Conservation (phyloP, 2,797 vertebrate genomes). For the Peromyscus aztecus region DNA sequence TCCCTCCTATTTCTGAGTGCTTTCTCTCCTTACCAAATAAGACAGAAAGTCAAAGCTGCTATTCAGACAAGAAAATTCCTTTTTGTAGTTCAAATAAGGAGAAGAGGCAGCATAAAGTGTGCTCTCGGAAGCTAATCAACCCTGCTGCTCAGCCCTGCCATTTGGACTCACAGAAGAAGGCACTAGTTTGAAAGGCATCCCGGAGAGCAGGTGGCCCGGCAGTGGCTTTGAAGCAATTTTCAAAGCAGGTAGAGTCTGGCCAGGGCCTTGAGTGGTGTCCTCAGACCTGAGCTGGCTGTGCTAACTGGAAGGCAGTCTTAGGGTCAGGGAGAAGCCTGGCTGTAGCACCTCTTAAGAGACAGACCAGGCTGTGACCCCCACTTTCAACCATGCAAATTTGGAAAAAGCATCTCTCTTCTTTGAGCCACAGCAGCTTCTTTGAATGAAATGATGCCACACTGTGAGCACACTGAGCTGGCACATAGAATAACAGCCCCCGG, state of each 20-base stretch:
- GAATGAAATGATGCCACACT: not conserved
- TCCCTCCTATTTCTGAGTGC: constrained; percentile 2
- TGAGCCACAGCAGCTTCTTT: not conserved
- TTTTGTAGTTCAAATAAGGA: constrained; percentile 60
- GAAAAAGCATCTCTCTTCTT: not conserved
- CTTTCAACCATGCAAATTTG: not conserved
- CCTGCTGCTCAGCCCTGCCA: not conserved
- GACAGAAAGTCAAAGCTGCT: constrained; percentile 19
- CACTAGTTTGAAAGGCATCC: constrained; percentile 19
- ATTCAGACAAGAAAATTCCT: constrained; percentile 50
- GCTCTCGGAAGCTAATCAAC: constrained; percentile 44
- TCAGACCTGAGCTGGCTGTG: not conserved
- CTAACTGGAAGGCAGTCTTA: not conserved
- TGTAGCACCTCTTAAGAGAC: not conserved
- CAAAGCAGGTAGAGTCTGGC: not conserved
- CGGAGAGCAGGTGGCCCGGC: not conserved
- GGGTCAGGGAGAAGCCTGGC: not conserved
- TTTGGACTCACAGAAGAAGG: not conserved
- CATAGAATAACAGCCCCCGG: not conserved
- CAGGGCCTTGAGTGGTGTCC: not conserved
- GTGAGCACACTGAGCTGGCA: not conserved
- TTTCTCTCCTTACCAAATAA: constrained; percentile 53
- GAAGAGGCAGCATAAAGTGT: not conserved
- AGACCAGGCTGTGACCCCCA: not conserved
- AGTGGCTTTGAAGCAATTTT: constrained; percentile 38